Base-by-base conservation (phyloP, 2,113 vertebrate genomes). In the Erythrocercus mccallii region DNA sequence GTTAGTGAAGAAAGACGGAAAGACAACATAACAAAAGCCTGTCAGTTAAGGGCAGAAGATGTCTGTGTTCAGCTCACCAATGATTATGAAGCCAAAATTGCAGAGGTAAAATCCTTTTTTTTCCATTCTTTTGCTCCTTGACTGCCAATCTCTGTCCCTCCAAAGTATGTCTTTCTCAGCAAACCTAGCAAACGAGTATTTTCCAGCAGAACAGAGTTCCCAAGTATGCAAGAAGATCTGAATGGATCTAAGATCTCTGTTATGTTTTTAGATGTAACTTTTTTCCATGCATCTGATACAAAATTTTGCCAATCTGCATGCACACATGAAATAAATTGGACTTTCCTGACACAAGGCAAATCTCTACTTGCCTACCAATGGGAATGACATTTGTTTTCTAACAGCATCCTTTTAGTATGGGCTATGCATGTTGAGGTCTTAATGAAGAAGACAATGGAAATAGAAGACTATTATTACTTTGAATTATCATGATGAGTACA, bases 41-140 rank as follows among this genome's bases (percentile, higher is more conserved):
- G 99, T 76, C 99, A 98, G 20, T 95, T 98, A 48, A 98, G 98
- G 87, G 99, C 99, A 9, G 98, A 99, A 91, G 98, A 99, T 81
- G 97, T 99, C 71, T 99, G 99, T 93, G n/a, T 98, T 85, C 98
- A 98, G 68, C 97, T 99, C 71, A 98, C 99, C 60, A 94, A 97
- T 47, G 98, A 99, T 56, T 99, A 99, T 61, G 99, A 99, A 95
- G 91, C 97, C 78, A 99, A 97, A 97, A 92, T 99, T 91, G 96
- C 97, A 51, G 96, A 98, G 98, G 99, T 99, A 98, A 97, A 95
- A 66, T 44, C 6, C 2, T 12, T 35, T 48, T 45, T 35, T 44
- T n/a, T 47, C 5, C 15, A 6, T 40, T 71, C 24, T 45, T 74
- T 87, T 7, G 28, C 13, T 72, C 30, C 28, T 83, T 88, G 18